Base-by-base conservation (phyloP, 1,140 invertebrate species). In the Forficula auricularia region DNA sequence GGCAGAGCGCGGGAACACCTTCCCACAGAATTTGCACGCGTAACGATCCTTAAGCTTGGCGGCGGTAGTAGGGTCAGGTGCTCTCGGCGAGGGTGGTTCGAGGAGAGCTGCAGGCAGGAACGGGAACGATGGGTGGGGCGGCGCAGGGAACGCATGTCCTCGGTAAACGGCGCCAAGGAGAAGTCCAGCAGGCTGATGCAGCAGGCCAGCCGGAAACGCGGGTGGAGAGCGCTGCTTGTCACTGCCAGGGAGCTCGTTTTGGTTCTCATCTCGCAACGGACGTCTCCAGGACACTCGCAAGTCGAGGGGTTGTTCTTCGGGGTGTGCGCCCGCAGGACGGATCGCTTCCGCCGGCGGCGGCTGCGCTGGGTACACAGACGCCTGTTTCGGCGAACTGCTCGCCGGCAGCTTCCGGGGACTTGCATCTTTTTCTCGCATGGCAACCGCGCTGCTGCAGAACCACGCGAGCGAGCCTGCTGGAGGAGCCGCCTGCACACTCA, bases 1-100 rank as follows among this genome's bases (percentile, higher is more conserved):
- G 8, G 95, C 95, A 19, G 90, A 96, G n/a, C 96, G 71, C 0
- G 96, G 96, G 58, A 99, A 99, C 3, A 86, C 81, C 61, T 97
- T 98, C 7, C 91, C 90, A 60, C 95, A 98, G 64, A 92, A 99
- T 58, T 94, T 95, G 65, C 95, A 98, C 2, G 88, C 83, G 64
- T 98, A 98, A 27, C 92, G 72, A 60, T 98, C 94, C 54, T 82
- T 75, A 10, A 77, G 71, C 53, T 83, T 73, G 39, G 42, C 61
- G 64, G 22, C 54, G 50, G 48, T 59, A 60, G 34, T 52, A 50
- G 38, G 49, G 57, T 50, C 45, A 43, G 43, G 12, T 37, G 57
- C 54, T 51, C 52, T 54, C 35, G 46, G 48, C 18, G 42, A 51
- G 43, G 65, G 57, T 2, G 64, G 59, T 19, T 65, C 47, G 0